These are phyloP conservation scores for Willisornis vidua DNA, from an alignment of 2,113 vertebrate species.

Conservation along the genomic window DNA sequence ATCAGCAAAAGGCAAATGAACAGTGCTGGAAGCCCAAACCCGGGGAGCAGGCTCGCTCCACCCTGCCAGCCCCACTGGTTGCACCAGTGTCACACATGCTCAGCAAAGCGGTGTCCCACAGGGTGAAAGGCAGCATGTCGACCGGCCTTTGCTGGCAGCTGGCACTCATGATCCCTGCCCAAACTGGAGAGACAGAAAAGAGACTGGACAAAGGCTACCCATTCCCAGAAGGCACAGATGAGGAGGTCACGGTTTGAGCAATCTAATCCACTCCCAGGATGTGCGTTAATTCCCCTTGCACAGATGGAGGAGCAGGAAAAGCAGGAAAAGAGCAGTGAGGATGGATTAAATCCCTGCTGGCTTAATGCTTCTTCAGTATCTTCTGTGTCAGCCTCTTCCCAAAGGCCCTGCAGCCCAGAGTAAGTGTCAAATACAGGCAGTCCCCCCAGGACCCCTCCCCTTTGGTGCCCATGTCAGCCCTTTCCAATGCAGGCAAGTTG, in stretches of 20 bases:
- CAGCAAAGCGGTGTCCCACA: neutral
- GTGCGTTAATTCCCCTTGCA: neutral
- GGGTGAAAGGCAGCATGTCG: neutral
- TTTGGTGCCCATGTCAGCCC: neutral
- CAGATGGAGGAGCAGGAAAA: conserved; percentile 24
- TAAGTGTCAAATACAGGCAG: neutral
- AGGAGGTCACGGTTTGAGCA: neutral
- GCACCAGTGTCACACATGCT: rapidly evolving
- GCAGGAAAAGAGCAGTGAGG: neutral
- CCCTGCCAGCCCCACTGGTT: neutral
- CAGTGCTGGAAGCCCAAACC: neutral
- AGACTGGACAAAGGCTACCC: neutral
- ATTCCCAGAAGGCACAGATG: neutral
- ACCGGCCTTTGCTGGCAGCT: neutral
- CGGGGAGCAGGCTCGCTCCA: neutral
- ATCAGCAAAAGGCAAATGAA: neutral
- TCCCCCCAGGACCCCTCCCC: neutral
- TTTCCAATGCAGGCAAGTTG: neutral
- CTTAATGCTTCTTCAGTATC: neutral
- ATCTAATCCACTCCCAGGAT: conserved; percentile 8
- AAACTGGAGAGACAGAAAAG: neutral
- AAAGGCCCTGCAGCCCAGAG: neutral
- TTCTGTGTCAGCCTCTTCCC: neutral
- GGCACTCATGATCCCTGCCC: neutral
- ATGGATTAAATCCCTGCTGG: neutral